phyloP scores from a whole-genome alignment of 2,113 vertebrate species.

The Petroica traversi region DNA sequence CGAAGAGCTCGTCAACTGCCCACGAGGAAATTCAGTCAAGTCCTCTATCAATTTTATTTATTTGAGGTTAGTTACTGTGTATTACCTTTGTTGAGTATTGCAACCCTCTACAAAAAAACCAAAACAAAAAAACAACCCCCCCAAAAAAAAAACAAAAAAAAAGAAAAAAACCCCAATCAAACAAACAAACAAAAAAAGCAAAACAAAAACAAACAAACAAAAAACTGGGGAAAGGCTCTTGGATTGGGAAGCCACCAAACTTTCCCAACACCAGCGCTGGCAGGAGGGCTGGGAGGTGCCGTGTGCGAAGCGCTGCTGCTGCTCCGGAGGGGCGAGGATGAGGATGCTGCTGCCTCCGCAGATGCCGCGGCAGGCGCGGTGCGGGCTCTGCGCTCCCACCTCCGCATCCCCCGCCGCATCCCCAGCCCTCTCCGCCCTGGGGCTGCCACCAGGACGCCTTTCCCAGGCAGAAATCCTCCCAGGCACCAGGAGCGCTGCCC shows the following conservation, averaged over 20 bases:
- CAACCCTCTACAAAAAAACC: neutral
- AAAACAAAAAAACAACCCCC: too few relatives aligned
- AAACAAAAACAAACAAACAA: neutral
- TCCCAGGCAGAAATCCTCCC: neutral
- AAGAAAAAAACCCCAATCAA: too few relatives aligned
- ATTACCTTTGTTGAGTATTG: neutral
- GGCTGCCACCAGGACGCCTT: neutral
- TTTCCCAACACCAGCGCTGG: accelerated
- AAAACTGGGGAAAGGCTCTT: neutral
- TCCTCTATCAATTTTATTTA: neutral
- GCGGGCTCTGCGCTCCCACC: neutral
- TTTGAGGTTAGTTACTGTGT: too few relatives aligned
- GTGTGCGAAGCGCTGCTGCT: neutral
- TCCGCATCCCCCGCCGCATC: neutral
- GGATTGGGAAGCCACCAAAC: neutral
- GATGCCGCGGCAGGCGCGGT: neutral
- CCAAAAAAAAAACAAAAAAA: too few relatives aligned
- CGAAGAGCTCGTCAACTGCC: neutral
- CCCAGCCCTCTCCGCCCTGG: accelerated
- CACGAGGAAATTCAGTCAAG: neutral
- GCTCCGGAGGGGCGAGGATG: neutral
- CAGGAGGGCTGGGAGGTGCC: neutral
- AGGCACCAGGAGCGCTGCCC: accelerated
- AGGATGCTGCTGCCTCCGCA: neutral
- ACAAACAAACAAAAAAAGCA: neutral